phyloP scores from a whole-genome alignment of 2,888 invertebrate genomes.

The Sturmia bella region DNA sequence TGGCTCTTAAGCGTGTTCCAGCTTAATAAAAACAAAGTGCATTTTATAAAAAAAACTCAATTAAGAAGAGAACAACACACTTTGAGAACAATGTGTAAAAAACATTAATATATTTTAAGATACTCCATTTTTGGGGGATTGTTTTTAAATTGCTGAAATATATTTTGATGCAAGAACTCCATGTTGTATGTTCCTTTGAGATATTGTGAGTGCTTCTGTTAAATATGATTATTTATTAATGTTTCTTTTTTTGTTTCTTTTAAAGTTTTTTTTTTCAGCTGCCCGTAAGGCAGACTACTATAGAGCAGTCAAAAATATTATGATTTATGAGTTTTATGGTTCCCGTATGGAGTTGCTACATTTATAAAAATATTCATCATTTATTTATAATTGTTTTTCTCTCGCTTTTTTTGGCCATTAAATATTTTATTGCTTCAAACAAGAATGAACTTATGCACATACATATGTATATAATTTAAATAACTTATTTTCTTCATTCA shows the following conservation, averaged over 20 bases:
- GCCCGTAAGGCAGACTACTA: slow-evolving; percentile 33
- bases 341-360: slow-evolving; percentile 60
- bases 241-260: slow-evolving; percentile 52
- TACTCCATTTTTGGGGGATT: not conserved
- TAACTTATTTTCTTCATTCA: too few relatives aligned
- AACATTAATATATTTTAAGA: not conserved
- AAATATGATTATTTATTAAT: too few relatives aligned
- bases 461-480: too few relatives aligned
- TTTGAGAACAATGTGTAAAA: slow-evolving; percentile 17
- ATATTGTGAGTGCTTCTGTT: slow-evolving; percentile 22
- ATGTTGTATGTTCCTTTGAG: slow-evolving; percentile 48
- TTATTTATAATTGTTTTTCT: too few relatives aligned
- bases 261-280: slow-evolving; percentile 46
- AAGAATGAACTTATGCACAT: too few relatives aligned
- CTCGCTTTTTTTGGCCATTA: too few relatives aligned
- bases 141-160: slow-evolving; percentile 48
- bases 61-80: not conserved
- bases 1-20: too few relatives aligned
- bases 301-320: slow-evolving; percentile 49
- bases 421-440: too few relatives aligned
- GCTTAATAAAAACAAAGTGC: too few relatives aligned
- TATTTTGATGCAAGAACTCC: slow-evolving; percentile 26
- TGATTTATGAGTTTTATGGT: slow-evolving; percentile 68
- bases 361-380: slow-evolving; percentile 19
- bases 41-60: not conserved